Evolutionary conservation across 2,113 vertebrate species (phyloP).

Genomic region (Pipra filicauda): DNA sequence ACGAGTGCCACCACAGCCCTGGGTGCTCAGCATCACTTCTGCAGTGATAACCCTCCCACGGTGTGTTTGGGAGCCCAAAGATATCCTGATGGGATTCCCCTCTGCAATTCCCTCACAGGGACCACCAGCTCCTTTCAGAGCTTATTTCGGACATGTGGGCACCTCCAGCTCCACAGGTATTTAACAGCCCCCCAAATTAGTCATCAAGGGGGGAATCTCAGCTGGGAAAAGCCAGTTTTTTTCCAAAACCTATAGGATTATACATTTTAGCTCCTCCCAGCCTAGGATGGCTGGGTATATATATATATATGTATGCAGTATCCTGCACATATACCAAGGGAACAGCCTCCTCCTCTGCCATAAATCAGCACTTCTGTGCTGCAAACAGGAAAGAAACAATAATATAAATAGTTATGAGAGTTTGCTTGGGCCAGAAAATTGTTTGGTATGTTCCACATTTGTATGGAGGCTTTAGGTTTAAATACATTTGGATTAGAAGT

Average conservation of each 20-base stretch:
- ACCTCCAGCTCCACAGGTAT: not conserved
- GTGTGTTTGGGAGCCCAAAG: accelerated
- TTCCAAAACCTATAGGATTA: not conserved
- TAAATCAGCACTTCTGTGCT: not conserved
- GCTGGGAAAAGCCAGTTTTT: not conserved
- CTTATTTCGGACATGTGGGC: not conserved
- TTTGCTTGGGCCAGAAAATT: not conserved
- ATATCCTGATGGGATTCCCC: not conserved
- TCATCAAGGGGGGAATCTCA: not conserved
- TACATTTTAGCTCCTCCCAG: not conserved
- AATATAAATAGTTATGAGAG: accelerated
- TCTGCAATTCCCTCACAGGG: not conserved
- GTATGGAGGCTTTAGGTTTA: not conserved
- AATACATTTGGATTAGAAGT: not conserved
- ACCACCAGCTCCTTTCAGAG: not conserved
- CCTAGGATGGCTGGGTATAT: not conserved
- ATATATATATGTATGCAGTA: no score
- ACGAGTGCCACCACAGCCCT: not conserved
- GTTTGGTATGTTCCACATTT: not conserved
- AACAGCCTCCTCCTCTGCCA: not conserved
- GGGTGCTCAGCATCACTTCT: not conserved
- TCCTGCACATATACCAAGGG: not conserved
- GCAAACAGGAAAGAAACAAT: accelerated
- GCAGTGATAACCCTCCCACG: not conserved
- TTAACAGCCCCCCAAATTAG: not conserved